Evolutionary conservation across 1,140 invertebrate genomes (phyloP).

Genomic region (Meloidogyne exigua): DNA sequence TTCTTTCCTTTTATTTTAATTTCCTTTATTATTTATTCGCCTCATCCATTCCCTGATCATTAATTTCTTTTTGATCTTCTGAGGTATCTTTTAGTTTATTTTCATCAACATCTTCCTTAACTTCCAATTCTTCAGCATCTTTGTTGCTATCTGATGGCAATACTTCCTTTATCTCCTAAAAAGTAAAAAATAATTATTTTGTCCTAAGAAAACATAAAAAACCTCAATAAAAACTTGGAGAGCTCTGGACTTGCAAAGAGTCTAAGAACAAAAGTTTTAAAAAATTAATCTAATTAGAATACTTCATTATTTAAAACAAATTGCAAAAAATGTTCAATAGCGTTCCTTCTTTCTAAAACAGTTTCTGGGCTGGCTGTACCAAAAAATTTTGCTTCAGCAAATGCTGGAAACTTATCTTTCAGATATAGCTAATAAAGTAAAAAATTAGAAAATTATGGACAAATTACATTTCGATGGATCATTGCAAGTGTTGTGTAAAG

Average conservation of each 20-base stretch:
- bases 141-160: not conserved
- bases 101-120: not conserved
- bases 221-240: constrained; percentile 46
- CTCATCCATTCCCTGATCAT: not conserved
- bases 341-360: constrained; percentile 34
- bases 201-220: not conserved
- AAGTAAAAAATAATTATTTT: not conserved
- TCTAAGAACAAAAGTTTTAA: constrained; percentile 25
- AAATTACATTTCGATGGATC: constrained; percentile 44
- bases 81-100: not conserved
- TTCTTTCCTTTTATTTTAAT: not conserved
- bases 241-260: constrained; percentile 42
- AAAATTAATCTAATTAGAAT: not conserved
- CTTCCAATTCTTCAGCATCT: constrained; percentile 8
- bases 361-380: constrained; percentile 46
- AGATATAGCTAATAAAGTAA: constrained; percentile 41
- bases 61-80: constrained; percentile 5
- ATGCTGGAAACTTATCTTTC: constrained; percentile 46
- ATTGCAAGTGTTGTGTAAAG: constrained; percentile 36
- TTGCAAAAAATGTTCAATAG: constrained; percentile 42
- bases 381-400: constrained; percentile 49
- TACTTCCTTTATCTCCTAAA: not conserved
- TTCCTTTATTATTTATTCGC: not conserved
- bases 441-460: not conserved
- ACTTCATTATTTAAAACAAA: constrained; percentile 53